phyloP scores from a whole-genome alignment of 2,888 invertebrate genomes.

The Cyclophora albipunctata region DNA sequence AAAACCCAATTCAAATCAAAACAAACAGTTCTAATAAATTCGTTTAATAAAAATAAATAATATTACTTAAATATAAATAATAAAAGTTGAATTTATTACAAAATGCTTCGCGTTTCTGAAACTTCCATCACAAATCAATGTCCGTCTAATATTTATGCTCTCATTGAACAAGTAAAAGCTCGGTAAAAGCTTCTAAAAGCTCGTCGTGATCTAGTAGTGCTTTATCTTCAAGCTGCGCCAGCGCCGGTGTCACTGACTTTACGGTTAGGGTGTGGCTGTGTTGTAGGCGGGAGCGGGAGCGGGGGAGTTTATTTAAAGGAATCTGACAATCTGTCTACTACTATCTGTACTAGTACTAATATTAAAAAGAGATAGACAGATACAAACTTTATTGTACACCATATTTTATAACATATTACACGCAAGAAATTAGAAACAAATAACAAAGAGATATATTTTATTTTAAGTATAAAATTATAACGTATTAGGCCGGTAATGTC shows the following conservation, averaged over 20 bases:
- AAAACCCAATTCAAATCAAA: too few relatives aligned
- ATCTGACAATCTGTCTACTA: neutral
- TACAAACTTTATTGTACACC: neutral
- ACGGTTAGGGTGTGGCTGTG: constrained; percentile 10
- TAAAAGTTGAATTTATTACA: too few relatives aligned
- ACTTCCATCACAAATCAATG: constrained; percentile 11
- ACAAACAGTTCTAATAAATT: too few relatives aligned
- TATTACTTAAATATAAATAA: too few relatives aligned
- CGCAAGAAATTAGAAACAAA: too few relatives aligned
- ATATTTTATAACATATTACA: neutral
- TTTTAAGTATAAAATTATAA: neutral
- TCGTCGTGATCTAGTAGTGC: constrained; percentile 29
- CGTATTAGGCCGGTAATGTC: neutral
- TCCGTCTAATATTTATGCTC: constrained; percentile 10
- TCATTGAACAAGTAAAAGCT: constrained; percentile 6
- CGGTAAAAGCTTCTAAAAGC: constrained; percentile 1
- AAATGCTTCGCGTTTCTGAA: too few relatives aligned
- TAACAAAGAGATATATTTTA: neutral
- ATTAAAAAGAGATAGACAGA: too few relatives aligned
- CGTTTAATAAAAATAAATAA: too few relatives aligned
- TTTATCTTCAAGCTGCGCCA: constrained; percentile 51
- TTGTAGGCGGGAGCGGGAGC: constrained; percentile 17
- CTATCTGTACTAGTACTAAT: too few relatives aligned
- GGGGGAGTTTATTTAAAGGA: constrained; percentile 1
- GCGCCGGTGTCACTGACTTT: constrained; percentile 61